Conservation (phyloP, 2,797 vertebrate genomes). For the Sebastes matsubarae region DNA sequence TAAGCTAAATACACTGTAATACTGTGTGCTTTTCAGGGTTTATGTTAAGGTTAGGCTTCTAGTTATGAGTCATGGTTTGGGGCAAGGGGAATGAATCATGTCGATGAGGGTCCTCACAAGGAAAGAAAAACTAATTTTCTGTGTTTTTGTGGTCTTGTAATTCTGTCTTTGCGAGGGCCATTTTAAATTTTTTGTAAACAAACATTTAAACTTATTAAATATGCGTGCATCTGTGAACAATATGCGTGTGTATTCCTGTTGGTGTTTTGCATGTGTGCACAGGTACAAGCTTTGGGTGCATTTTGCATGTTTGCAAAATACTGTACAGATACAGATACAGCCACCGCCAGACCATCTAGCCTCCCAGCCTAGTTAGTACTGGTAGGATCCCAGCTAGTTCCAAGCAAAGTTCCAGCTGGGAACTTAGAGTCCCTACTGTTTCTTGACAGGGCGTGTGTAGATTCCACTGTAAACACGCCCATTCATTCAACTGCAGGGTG, state of each 20-base stretch:
- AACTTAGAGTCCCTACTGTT: too few species aligned
- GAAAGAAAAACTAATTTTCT: background rate
- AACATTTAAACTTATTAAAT: background rate
- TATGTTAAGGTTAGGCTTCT: background rate
- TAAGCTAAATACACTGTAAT: background rate
- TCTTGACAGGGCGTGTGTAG: too few species aligned
- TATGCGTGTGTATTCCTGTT: background rate
- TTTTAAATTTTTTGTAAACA: background rate
- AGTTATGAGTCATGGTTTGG: background rate
- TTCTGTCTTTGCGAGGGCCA: background rate
- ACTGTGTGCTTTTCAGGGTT: background rate
- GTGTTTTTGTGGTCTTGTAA: background rate
- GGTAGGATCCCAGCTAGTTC: too few species aligned
- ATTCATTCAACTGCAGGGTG: too few species aligned
- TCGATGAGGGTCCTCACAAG: background rate
- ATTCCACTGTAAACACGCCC: too few species aligned
- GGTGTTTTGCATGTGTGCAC: background rate
- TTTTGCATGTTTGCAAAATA: background rate
- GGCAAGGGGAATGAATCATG: background rate
- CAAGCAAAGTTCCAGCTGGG: too few species aligned
- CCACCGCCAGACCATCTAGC: too few species aligned
- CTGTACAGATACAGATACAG: background rate
- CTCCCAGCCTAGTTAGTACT: too few species aligned
- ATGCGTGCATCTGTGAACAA: fast-evolving
- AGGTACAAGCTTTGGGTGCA: fast-evolving